These are phyloP conservation scores for Cardiocondyla obscurior DNA, from an alignment of 1,140 invertebrate genomes.

Conservation along the genomic window DNA sequence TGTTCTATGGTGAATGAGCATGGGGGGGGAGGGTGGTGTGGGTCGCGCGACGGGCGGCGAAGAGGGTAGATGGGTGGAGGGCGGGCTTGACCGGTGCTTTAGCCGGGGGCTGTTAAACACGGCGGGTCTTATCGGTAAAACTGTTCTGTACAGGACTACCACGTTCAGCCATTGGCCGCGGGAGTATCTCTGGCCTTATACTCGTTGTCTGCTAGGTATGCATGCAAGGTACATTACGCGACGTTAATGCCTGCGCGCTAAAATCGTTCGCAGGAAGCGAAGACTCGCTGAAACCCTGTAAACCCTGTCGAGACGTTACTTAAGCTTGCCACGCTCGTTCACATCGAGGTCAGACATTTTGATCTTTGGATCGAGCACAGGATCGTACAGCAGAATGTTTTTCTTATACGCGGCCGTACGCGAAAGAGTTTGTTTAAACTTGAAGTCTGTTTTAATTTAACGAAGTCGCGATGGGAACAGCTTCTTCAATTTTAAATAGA, in stretches of 20 bases:
- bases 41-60: constrained; percentile 5
- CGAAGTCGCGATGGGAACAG: background rate
- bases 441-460: background rate
- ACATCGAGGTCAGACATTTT: constrained; percentile 33
- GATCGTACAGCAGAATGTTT: background rate
- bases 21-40: too few species aligned
- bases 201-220: constrained; percentile 69
- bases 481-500: background rate
- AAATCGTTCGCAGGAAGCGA: constrained; percentile 64
- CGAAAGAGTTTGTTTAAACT: background rate
- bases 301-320: constrained; percentile 53
- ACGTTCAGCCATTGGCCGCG: constrained; percentile 75
- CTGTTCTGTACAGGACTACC: constrained; percentile 78
- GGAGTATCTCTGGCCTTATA: constrained; percentile 72
- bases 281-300: constrained; percentile 53
- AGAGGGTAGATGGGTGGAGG: constrained; percentile 24
- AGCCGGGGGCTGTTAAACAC: constrained; percentile 80
- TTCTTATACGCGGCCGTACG: background rate
- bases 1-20: constrained; percentile 69
- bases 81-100: constrained; percentile 72
- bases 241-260: constrained; percentile 65
- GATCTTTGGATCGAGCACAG: background rate
- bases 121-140: constrained; percentile 81
- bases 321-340: constrained; percentile 39
- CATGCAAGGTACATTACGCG: constrained; percentile 69